Evolutionary conservation across 2,113 vertebrate species (phyloP).

Genomic region (Merops nubicus): DNA sequence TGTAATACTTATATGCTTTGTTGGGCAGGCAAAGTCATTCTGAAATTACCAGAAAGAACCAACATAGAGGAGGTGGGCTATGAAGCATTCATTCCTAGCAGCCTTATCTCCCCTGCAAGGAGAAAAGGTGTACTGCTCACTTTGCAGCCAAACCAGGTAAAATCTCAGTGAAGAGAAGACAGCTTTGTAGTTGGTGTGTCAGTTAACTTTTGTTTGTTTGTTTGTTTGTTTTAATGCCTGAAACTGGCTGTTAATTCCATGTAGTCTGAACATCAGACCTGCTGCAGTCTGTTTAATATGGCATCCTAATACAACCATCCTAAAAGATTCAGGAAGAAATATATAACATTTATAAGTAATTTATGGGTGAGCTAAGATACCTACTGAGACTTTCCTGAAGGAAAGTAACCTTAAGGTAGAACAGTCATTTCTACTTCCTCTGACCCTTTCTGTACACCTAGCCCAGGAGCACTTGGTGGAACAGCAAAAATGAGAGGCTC

Average conservation of each 20-base stretch:
- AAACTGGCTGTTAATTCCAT: background rate
- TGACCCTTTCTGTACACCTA: background rate
- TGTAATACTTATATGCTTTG: background rate
- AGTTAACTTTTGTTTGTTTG: background rate
- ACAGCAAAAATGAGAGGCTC: background rate
- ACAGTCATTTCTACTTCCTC: background rate
- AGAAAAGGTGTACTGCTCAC: fast-evolving
- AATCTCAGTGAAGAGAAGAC: background rate
- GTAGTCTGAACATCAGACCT: background rate
- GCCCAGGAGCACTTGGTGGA: background rate
- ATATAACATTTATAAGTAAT: background rate
- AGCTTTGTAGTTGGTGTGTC: background rate
- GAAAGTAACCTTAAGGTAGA: background rate
- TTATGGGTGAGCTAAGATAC: background rate
- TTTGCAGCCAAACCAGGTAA: background rate
- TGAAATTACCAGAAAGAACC: background rate
- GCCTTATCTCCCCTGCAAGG: background rate
- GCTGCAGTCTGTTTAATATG: background rate
- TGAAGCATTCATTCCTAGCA: background rate
- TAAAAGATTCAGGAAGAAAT: background rate
- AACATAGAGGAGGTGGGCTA: background rate
- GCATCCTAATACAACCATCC: background rate
- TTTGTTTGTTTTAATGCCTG: background rate
- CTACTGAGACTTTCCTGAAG: background rate
- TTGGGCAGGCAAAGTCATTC: background rate